These are phyloP conservation scores for Mesoclemmys tuberculata DNA, from an alignment of 2,113 vertebrate species.

Conservation along the genomic window DNA sequence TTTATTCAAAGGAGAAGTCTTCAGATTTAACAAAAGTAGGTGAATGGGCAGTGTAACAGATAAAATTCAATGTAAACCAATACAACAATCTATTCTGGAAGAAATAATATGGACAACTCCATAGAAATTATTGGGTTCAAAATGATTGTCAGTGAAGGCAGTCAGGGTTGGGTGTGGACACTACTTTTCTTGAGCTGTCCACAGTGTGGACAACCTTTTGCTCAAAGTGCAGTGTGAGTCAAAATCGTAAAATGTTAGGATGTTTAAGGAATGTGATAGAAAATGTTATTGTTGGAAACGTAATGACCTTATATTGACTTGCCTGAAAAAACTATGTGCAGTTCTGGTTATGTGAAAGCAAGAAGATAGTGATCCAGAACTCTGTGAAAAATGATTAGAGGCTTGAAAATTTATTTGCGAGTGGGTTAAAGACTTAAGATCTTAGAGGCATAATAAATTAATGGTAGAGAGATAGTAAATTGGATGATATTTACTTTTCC, in stretches of 20 bases:
- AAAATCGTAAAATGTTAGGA: neutral
- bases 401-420: neutral
- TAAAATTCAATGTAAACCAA: no score
- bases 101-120: neutral
- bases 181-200: no score
- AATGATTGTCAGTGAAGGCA: neutral
- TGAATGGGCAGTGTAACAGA: neutral
- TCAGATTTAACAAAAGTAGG: neutral
- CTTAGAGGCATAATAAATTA: neutral
- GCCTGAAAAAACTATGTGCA: neutral
- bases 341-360: neutral
- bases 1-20: neutral
- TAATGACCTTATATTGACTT: neutral
- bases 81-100: neutral
- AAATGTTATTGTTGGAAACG: neutral
- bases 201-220: neutral
- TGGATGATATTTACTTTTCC: neutral
- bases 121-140: neutral
- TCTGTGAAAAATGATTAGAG: neutral
- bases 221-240: neutral
- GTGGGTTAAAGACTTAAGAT: neutral
- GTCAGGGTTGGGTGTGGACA: neutral
- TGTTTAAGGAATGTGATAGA: neutral
- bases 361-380: neutral
- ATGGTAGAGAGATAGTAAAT: neutral